Conservation (phyloP, 2,113 vertebrate species). For the Serilophus lunatus region DNA sequence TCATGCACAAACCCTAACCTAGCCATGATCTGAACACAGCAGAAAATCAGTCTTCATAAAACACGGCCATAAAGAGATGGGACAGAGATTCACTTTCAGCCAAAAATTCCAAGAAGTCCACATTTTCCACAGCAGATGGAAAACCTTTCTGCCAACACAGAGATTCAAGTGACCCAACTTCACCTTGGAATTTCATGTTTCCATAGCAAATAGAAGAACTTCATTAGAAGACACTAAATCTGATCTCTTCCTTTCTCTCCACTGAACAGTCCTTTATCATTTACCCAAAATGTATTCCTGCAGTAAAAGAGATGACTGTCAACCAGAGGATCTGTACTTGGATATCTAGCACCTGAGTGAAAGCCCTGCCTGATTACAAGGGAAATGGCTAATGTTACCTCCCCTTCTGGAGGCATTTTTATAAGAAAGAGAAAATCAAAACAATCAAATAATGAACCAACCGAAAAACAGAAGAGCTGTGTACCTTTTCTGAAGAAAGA, state of each 20-base stretch:
- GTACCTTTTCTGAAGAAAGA: not conserved
- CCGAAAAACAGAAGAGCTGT: not conserved
- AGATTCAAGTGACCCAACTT: not conserved
- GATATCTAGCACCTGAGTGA: not conserved
- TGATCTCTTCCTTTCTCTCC: not conserved
- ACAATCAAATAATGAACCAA: not conserved
- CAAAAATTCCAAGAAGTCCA: not conserved
- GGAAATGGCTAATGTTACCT: not conserved
- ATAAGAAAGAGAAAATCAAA: not conserved
- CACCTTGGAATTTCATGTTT: not conserved
- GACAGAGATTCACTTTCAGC: not conserved
- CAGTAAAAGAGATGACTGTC: not conserved
- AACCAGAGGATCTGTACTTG: not conserved
- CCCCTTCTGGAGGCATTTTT: not conserved
- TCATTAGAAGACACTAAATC: not conserved
- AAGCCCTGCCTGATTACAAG: not conserved
- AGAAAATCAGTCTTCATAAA: not conserved
- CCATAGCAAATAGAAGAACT: not conserved
- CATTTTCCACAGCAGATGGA: not conserved
- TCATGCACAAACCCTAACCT: rapidly evolving
- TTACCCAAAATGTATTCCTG: not conserved
- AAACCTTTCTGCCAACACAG: not conserved
- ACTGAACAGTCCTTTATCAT: not conserved
- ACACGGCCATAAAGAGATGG: not conserved
- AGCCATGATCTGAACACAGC: not conserved